Evolutionary conservation across 2,888 invertebrate species (phyloP).

Genomic region (Eupeodes luniger): DNA sequence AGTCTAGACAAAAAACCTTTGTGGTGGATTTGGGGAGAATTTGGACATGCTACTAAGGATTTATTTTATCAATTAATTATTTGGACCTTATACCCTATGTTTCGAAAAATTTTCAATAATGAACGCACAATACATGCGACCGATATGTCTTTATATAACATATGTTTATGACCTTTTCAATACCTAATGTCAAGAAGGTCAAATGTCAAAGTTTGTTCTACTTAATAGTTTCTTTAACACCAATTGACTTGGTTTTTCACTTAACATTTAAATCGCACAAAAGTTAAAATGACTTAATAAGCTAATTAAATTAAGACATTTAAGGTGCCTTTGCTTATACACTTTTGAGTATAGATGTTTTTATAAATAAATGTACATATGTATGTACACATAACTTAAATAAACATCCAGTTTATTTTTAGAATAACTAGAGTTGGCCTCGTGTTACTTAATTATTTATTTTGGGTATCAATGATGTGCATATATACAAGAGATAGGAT

Average conservation of each 20-base stretch:
- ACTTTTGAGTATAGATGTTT: no score
- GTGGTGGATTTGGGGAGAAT: no score
- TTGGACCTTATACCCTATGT: no score
- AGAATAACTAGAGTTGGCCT: not conserved
- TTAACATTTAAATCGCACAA: not conserved
- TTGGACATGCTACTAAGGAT: no score
- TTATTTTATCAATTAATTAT: no score
- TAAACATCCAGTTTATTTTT: not conserved
- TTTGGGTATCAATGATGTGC: not conserved
- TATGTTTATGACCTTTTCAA: not conserved
- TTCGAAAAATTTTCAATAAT: no score
- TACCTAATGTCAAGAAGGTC: no score
- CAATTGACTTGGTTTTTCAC: conserved; percentile 10
- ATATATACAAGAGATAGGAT: not conserved
- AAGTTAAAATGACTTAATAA: not conserved
- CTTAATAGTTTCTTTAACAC: not conserved
- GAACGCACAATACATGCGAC: no score
- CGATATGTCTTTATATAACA: not conserved
- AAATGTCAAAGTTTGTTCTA: not conserved
- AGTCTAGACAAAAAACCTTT: no score
- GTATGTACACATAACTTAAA: no score
- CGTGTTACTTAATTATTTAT: not conserved
- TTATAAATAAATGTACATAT: no score
- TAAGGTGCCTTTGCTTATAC: not conserved
- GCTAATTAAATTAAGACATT: conserved; percentile 10